Percentiles rank a stretch among this genome's conserved stretches.
Conservation (phyloP, 2,888 invertebrate genomes). For the Nasonia oneida region DNA sequence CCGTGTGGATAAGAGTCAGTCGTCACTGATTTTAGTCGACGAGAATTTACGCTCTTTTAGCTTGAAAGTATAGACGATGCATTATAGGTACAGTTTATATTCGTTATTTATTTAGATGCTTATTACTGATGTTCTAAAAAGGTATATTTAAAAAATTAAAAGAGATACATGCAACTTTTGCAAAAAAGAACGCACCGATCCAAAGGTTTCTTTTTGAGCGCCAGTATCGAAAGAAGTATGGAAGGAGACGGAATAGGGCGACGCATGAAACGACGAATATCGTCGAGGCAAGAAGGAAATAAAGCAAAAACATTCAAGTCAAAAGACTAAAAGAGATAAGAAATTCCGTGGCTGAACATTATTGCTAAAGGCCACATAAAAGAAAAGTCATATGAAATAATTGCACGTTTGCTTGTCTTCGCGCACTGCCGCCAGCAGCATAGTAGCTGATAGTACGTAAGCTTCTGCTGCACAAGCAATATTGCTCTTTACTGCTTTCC, state of each 20-base stretch:
- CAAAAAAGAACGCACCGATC: too few relatives aligned
- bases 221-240: too few relatives aligned
- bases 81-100: too few relatives aligned
- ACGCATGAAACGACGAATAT: too few relatives aligned
- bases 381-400: conserved; percentile 63
- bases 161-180: too few relatives aligned
- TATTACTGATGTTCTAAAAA: too few relatives aligned
- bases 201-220: too few relatives aligned
- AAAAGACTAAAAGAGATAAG: conserved; percentile 61
- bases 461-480: conserved; percentile 21
- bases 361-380: conserved; percentile 63
- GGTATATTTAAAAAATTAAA: too few relatives aligned
- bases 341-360: conserved; percentile 58
- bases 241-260: too few relatives aligned
- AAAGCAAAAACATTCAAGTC: conserved; percentile 57
- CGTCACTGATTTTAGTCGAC: not conserved
- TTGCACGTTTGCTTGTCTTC: conserved; percentile 63
- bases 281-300: conserved; percentile 36
- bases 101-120: too few relatives aligned
- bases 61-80: not conserved
- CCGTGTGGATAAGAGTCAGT: not conserved
- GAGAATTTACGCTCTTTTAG: not conserved
- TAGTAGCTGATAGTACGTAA: not conserved
- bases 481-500: conserved; percentile 54
- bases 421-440: not conserved